Conservation (phyloP, 2,113 vertebrate species). For the Poicephalus gulielmi region DNA sequence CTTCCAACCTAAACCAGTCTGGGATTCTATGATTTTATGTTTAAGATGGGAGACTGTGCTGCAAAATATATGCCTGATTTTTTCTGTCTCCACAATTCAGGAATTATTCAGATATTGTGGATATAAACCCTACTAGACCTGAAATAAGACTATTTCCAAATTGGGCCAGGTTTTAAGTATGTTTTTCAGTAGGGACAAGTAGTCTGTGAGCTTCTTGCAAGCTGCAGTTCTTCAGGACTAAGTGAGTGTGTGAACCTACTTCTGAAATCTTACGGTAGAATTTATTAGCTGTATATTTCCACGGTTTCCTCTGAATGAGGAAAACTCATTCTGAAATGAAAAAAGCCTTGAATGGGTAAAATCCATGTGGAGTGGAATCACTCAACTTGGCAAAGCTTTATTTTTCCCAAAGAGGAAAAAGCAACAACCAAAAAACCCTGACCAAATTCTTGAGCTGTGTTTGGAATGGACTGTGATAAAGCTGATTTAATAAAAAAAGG, state of each 20-base stretch:
- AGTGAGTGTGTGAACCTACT: background rate
- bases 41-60: background rate
- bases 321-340: conserved; percentile 10
- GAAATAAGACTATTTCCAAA: background rate
- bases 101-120: background rate
- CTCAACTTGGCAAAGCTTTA: background rate
- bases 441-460: background rate
- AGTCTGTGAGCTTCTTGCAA: background rate
- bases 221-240: background rate
- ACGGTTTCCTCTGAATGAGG: background rate
- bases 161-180: background rate
- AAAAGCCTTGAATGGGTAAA: conserved; percentile 15
- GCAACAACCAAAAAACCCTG: background rate
- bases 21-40: background rate
- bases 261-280: background rate
- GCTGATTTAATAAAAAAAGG: background rate
- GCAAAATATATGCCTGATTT: background rate
- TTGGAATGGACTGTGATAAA: conserved; percentile 6
- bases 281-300: background rate
- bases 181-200: background rate
- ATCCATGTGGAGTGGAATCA: background rate
- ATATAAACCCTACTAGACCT: background rate
- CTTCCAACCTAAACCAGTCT: background rate
- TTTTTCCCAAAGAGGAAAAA: conserved; percentile 6
- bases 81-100: background rate